Conservation (phyloP, 2,113 vertebrate genomes). For the Crocuta crocuta region DNA sequence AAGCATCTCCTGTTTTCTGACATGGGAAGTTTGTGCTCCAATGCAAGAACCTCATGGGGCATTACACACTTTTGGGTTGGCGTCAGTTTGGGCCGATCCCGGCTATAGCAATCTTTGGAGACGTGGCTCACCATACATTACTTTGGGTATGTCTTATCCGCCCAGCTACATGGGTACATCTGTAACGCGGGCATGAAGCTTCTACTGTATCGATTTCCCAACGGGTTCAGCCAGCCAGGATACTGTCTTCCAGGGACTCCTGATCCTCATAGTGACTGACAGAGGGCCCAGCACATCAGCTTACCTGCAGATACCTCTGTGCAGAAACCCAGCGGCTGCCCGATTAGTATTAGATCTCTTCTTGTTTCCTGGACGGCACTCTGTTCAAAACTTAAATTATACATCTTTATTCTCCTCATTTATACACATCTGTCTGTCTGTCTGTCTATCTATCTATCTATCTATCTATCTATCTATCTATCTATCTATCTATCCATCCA, state of each 20-base stretch:
- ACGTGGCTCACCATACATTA: neutral
- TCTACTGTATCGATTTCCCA: neutral
- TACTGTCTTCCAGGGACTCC: neutral
- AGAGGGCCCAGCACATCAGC: accelerated
- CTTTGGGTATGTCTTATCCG: neutral
- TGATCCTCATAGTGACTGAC: neutral
- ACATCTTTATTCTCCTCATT: too few relatives aligned
- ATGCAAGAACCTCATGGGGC: neutral
- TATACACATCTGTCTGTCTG: too few relatives aligned
- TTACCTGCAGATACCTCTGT: neutral
- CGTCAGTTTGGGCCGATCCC: neutral
- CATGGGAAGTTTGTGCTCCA: neutral
- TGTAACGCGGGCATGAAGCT: neutral
- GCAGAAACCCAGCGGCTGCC: neutral
- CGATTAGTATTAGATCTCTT: too few relatives aligned
- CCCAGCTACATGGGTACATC: neutral
- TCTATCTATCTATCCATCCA: too few relatives aligned
- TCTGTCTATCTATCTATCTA: too few relatives aligned
- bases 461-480: too few relatives aligned
- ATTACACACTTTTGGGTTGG: neutral
- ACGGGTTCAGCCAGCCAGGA: neutral
- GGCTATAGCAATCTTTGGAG: neutral
- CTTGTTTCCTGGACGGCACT: neutral
- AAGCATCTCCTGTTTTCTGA: neutral
- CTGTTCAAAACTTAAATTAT: too few relatives aligned